Evolutionary conservation across 1,140 invertebrate genomes (phyloP), one percentile per base, ranked within the genome.

Genomic region (Microplitis mediator): DNA sequence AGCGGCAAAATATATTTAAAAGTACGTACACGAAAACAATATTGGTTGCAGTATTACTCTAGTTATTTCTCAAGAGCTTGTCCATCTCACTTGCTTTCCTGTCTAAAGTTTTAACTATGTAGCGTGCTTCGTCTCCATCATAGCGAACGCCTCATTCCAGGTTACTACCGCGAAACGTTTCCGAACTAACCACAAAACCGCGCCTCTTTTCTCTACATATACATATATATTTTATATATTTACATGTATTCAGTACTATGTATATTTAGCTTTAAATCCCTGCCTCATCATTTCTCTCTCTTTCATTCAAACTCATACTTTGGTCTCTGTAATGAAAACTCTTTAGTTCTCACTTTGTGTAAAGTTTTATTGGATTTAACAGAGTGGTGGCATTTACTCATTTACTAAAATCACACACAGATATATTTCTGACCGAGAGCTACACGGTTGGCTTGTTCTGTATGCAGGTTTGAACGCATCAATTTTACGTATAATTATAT

Each of bases 131-230:
- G 72, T 76, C 76, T 76, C 75, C 73, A 78, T 79, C 77, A 78
- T 74, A 67, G 60, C 60, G 71, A 77, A 76, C 75, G 76, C 74
- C 76, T 74, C 66, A 67, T 70, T 80, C 72, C 72, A 70, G 77
- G 76, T 80, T 78, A 78, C 72, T 56, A 75, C 72, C 76, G 71
- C 75, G 76, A 72, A 79, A 78, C 76, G 76, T 76, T 77, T 79
- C 70, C 68, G 75, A 80, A 79, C 74, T 78, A 79, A 81, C 78
- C 78, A 35, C 77, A 80, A 78, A 75, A 77, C 75, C 70, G 66
- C 69, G 62, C 75, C 58, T 52, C 61, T 75, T 69, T 39, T 36
- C 72, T 64, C 66, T 45, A 60, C 54, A 63, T 52, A 32, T 56
- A 34, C 56, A 72, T 67, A 39, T 50, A 52, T 34, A 34, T 23